Conservation (phyloP, 2,113 vertebrate species). For the Tachysurus fulvidraco region DNA sequence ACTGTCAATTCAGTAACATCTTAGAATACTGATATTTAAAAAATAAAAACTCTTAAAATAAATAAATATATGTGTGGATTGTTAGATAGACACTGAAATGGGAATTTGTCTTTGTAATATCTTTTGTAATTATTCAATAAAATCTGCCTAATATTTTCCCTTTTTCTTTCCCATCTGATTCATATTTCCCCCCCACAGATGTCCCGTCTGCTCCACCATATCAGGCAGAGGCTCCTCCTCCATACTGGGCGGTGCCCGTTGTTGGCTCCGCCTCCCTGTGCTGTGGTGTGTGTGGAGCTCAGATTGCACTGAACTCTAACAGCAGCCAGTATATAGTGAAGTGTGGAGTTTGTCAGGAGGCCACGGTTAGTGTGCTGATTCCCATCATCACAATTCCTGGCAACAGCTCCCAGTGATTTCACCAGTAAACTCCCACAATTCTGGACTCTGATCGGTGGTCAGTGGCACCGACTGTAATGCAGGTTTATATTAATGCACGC, state of each 20-base stretch:
- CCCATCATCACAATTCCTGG: not conserved
- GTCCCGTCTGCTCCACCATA: not conserved
- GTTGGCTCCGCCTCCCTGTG: not conserved
- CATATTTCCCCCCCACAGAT: not conserved
- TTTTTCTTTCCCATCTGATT: not conserved
- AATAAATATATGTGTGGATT: not conserved
- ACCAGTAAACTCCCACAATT: not conserved
- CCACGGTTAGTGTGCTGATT: not conserved
- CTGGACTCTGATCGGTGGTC: not conserved
- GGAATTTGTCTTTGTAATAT: not conserved
- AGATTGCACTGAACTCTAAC: not conserved
- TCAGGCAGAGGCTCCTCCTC: not conserved
- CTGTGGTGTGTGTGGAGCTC: constrained; percentile 7
- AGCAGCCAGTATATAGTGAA: not conserved
- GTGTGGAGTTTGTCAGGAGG: not conserved
- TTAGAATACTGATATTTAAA: not conserved
- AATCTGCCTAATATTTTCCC: no score
- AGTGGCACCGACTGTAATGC: not conserved
- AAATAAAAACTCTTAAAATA: not conserved
- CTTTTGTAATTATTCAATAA: not conserved
- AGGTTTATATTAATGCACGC: no score
- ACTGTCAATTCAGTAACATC: not conserved
- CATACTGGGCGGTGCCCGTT: not conserved
- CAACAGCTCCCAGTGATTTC: not conserved
- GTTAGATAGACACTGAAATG: no score